Base-by-base conservation (phyloP, 1,140 invertebrate genomes). In the Dreissena rostriformis region DNA sequence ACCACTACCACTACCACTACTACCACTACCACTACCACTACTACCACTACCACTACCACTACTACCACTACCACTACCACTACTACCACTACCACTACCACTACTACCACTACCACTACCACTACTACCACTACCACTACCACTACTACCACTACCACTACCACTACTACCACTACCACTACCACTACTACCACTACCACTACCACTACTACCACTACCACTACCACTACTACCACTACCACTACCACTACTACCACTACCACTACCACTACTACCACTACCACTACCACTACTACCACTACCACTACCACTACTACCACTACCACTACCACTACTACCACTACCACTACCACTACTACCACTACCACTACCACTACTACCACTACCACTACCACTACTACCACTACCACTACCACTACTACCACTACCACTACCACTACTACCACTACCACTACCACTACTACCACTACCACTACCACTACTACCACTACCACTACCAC, bases 311-410 rank as follows among this genome's bases (percentile, higher is more conserved):
- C 53, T 57, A 57, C 53, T 57, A 57, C 53, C 19, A 57, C 53
- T 57, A 57, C 53, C 19, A 57, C 53, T 57, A 57, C 53, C 19
- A 57, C 53, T 57, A 57, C 53, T 57, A 57, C 53, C 19, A 57
- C 53, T 57, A 57, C 53, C 19, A 57, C 53, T 57, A 57, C 53
- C 19, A 57, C 53, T 57, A 57, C 53, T 57, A 57, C 53, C 19
- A 57, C 53, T 57, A 57, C 53, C 19, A 57, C 53, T 57, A 57
- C 53, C 19, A 57, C 53, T 57, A 57, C 53, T 57, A 57, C 53
- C 19, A 57, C 53, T 57, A 57, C 53, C 19, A 14, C 53, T 57
- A 57, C 53, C 19, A 57, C 12, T 57, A 12, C 12, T 57, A 57
- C 12, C 19, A 57, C 53, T 57, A 57, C 53, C 19, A 57, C 53